phyloP scores from a whole-genome alignment of 2,888 invertebrate genomes.

The Atethmia centrago region DNA sequence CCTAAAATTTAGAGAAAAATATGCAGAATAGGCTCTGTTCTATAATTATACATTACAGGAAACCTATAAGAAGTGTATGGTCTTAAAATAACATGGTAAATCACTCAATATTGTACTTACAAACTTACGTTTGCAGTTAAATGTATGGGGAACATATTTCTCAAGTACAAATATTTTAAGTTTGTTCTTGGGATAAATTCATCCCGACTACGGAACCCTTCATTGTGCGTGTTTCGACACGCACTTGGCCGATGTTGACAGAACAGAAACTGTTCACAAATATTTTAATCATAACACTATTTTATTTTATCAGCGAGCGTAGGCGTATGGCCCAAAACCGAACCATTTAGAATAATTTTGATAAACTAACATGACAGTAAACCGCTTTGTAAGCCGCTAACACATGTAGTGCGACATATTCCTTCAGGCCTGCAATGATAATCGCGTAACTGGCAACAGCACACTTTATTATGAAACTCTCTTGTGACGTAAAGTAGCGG shows the following conservation, averaged over 20 bases:
- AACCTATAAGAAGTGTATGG: too few relatives aligned
- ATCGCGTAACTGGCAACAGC: conserved; percentile 26
- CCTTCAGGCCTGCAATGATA: conserved; percentile 34
- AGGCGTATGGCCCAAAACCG: conserved; percentile 23
- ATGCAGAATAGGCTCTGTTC: too few relatives aligned
- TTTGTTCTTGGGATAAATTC: too few relatives aligned
- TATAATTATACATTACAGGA: too few relatives aligned
- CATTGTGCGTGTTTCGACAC: too few relatives aligned
- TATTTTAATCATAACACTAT: conserved; percentile 16
- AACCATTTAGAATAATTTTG: conserved; percentile 12
- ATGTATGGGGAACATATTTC: too few relatives aligned
- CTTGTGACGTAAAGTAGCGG: conserved; percentile 8
- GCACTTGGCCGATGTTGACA: not conserved
- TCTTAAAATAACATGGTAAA: too few relatives aligned
- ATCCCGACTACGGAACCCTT: too few relatives aligned
- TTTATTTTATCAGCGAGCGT: not conserved
- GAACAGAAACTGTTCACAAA: not conserved
- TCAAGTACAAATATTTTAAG: too few relatives aligned
- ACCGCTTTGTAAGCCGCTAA: conserved; percentile 26
- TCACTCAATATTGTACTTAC: too few relatives aligned
- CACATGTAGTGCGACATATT: conserved; percentile 43
- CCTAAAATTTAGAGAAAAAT: too few relatives aligned
- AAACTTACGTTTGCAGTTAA: too few relatives aligned
- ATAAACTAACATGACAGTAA: conserved; percentile 16
- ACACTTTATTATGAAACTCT: conserved; percentile 16